A percentile compares a stretch with the other conserved stretches of the same genome.
Evolutionary conservation across 2,113 vertebrate genomes (phyloP).

Genomic region (Thermophis baileyi): DNA sequence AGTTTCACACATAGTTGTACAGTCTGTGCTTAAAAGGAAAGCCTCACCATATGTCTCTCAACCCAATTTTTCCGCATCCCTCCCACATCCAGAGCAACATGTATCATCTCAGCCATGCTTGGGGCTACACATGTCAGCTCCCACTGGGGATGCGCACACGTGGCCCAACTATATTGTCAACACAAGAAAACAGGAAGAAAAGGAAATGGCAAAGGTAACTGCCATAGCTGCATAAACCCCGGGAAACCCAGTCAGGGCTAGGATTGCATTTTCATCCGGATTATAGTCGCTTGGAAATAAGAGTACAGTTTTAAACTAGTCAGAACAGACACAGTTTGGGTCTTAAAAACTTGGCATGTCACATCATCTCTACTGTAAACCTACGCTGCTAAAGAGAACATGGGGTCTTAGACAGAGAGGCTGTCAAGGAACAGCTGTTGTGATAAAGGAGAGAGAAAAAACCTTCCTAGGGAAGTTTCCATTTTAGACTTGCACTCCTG

Average conservation of each 20-base stretch:
- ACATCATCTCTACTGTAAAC: neutral
- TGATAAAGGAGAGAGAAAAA: neutral
- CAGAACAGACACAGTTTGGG: neutral
- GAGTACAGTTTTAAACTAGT: neutral
- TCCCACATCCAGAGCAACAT: neutral
- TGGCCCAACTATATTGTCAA: neutral
- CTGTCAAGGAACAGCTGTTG: neutral
- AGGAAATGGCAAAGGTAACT: constrained; percentile 3
- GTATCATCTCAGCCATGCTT: constrained; percentile 1
- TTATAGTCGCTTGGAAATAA: constrained; percentile 2
- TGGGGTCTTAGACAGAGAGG: neutral
- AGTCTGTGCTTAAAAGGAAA: neutral
- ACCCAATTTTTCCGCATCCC: neutral
- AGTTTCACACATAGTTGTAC: neutral
- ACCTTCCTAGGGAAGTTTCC: neutral
- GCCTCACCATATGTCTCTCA: neutral
- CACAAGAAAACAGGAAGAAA: neutral
- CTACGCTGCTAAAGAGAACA: neutral
- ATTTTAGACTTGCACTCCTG: neutral
- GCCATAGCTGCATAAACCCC: constrained; percentile 8
- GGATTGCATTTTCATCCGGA: constrained; percentile 1
- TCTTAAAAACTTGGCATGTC: neutral
- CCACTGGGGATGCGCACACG: constrained; percentile 31
- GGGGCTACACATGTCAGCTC: constrained; percentile 16
- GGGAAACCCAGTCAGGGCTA: constrained; percentile 9